Conservation (phyloP, 2,797 vertebrate genomes). For the Phrynocephalus forsythii region DNA sequence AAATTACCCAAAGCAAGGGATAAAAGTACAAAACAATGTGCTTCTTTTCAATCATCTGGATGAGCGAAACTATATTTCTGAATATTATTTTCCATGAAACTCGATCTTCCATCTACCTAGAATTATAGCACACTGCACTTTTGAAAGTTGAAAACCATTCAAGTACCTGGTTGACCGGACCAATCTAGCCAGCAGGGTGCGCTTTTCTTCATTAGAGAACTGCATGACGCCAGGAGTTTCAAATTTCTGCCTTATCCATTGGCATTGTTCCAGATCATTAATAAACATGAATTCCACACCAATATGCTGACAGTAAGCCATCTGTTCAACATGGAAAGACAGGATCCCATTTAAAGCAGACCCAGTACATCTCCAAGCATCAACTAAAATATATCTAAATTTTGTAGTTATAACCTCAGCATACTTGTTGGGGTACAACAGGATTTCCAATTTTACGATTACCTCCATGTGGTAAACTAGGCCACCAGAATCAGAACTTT, state of each 20-base stretch:
- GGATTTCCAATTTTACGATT: background rate
- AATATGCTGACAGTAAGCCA: constrained; percentile 91
- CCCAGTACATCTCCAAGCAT: background rate
- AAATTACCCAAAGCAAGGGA: no score
- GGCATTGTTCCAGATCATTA: constrained; percentile 94
- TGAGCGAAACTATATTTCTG: no score
- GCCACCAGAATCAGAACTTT: background rate
- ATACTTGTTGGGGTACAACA: background rate
- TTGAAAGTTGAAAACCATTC: background rate
- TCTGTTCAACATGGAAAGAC: constrained; percentile 68
- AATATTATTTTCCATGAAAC: background rate
- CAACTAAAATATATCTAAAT: background rate
- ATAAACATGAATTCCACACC: constrained; percentile 98
- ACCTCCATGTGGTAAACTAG: background rate
- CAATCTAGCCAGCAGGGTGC: constrained; percentile 87
- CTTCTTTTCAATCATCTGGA: no score
- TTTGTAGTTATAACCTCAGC: background rate
- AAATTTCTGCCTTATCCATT: constrained; percentile 93
- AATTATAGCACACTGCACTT: background rate
- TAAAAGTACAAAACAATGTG: no score
- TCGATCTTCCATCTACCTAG: background rate
- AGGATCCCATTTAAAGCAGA: background rate
- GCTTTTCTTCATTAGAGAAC: constrained; percentile 88
- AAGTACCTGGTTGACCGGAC: constrained; percentile 90
- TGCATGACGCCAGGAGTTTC: constrained; percentile 90